phyloP scores from a whole-genome alignment of 1,140 invertebrate species.

The Pseudomyrmex cubaensis region DNA sequence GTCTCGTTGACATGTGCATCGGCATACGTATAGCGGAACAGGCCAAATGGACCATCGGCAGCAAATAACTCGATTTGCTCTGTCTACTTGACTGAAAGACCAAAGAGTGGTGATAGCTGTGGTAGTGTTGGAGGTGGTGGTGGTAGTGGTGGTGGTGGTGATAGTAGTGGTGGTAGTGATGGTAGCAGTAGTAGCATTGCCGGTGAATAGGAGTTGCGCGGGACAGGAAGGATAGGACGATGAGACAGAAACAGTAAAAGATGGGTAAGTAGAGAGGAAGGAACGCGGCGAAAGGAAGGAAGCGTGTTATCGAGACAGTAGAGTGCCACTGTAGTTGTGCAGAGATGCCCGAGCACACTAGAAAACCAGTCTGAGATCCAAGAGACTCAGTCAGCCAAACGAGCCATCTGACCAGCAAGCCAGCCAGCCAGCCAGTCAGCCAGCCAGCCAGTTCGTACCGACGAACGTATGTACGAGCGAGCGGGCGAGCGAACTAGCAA shows the following conservation, averaged over 20 bases:
- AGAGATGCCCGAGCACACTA: conserved; percentile 71
- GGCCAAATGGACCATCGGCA: conserved; percentile 70
- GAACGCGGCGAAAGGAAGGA: conserved; percentile 63
- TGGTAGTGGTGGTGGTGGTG: background rate
- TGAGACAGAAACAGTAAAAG: background rate
- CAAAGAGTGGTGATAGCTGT: conserved; percentile 22
- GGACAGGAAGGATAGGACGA: conserved; percentile 3
- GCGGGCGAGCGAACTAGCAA: conserved; percentile 68
- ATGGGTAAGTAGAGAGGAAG: conserved; percentile 46
- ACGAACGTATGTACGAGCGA: conserved; percentile 43
- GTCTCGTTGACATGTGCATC: conserved; percentile 74
- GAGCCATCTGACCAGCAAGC: conserved; percentile 62
- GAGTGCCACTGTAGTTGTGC: conserved; percentile 67
- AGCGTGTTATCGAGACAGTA: conserved; percentile 75
- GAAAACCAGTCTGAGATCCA: conserved; percentile 62
- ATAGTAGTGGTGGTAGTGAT: background rate
- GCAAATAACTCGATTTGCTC: conserved; percentile 75
- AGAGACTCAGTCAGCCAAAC: conserved; percentile 66
- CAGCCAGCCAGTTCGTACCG: conserved; percentile 56
- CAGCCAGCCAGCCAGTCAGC: conserved; percentile 60
- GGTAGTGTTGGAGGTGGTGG: conserved; percentile 33
- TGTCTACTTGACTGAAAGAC: conserved; percentile 63
- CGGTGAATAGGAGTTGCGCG: background rate
- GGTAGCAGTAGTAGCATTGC: conserved; percentile 9
- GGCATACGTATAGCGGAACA: conserved; percentile 57